phyloP scores from a whole-genome alignment of 2,797 vertebrate species.

The Pitangus sulphuratus region DNA sequence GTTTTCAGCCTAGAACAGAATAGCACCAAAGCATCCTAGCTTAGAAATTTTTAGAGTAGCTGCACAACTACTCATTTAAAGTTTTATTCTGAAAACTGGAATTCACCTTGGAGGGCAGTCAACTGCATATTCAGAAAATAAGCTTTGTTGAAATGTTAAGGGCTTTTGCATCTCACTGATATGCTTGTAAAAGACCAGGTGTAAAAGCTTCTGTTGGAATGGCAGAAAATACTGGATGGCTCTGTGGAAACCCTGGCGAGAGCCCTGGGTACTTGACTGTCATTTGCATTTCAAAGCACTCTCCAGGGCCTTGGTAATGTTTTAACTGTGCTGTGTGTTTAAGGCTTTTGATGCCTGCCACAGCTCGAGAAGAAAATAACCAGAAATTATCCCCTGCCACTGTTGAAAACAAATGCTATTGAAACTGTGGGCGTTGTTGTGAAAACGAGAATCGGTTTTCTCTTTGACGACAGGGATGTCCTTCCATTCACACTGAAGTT shows the following conservation, averaged over 20 bases:
- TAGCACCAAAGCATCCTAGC: not conserved
- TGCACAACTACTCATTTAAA: not conserved
- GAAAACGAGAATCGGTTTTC: not conserved
- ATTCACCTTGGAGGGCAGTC: not conserved
- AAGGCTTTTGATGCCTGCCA: not conserved
- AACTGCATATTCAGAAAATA: not conserved
- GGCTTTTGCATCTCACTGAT: not conserved
- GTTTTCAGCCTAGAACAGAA: not conserved
- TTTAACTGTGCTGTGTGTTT: not conserved
- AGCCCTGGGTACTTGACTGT: not conserved
- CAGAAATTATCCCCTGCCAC: not conserved
- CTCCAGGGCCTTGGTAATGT: not conserved
- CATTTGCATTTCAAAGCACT: not conserved
- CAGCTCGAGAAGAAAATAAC: not conserved
- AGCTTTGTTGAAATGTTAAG: not conserved
- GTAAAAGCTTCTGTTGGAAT: not conserved
- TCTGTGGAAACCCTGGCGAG: not conserved
- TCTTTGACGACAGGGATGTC: constrained; percentile 83
- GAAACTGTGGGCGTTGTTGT: not conserved
- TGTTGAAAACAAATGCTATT: not conserved
- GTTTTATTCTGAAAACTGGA: not conserved
- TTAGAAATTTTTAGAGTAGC: not conserved
- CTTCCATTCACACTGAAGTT: constrained; percentile 92
- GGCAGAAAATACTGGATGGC: not conserved
- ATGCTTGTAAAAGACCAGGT: not conserved